Evolutionary conservation across 1,140 invertebrate genomes (phyloP).

Genomic region (Vanessa atalanta): DNA sequence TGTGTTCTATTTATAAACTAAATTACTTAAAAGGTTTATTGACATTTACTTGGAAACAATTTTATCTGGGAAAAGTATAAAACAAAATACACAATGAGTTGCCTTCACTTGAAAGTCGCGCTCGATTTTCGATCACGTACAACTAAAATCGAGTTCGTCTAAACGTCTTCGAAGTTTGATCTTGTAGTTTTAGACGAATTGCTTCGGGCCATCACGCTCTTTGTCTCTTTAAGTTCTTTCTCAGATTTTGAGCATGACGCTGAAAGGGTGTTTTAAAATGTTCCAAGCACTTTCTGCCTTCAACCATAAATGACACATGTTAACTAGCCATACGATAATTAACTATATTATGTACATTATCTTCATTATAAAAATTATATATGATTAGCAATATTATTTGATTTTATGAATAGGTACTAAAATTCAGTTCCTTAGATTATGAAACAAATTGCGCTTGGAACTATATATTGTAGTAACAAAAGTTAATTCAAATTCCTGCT

Average conservation of each 20-base stretch:
- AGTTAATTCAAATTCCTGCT: no score
- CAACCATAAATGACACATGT: not conserved
- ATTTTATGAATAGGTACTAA: no score
- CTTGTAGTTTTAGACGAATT: constrained; percentile 38
- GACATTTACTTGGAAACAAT: not conserved
- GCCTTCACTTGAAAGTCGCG: constrained; percentile 21
- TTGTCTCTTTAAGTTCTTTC: constrained; percentile 34
- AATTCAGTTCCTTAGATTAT: no score
- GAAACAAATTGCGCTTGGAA: no score
- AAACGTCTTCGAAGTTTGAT: constrained; percentile 35
- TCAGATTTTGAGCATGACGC: constrained; percentile 14
- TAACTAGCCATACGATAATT: not conserved
- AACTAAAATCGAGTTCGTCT: constrained; percentile 36
- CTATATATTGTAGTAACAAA: no score
- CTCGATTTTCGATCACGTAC: constrained; percentile 38
- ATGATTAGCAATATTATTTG: no score
- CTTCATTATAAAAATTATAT: no score
- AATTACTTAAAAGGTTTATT: constrained; percentile 3
- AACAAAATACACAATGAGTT: constrained; percentile 26
- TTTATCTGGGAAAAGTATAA: constrained; percentile 11
- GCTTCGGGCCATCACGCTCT: constrained; percentile 29
- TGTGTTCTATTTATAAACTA: no score
- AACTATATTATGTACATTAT: no score
- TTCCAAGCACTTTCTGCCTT: not conserved
- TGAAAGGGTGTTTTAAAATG: constrained; percentile 11